phyloP scores from a whole-genome alignment of 2,113 vertebrate genomes.

The Cebus imitator region DNA sequence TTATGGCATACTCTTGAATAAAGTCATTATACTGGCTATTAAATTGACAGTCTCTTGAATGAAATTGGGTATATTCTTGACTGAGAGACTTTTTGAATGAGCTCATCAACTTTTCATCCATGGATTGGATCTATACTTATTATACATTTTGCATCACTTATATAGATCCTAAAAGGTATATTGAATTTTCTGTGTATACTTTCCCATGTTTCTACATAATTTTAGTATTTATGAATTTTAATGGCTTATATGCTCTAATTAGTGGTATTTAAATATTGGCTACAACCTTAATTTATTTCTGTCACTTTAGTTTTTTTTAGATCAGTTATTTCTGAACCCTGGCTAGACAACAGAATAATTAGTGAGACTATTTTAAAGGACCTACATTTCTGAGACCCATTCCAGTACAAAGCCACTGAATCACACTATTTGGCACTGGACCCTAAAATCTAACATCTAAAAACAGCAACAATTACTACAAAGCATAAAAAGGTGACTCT shows the following conservation, averaged over 20 bases:
- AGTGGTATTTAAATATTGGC: conserved; percentile 20
- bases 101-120: background rate
- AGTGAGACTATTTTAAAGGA: conserved; percentile 16
- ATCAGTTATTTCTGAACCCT: background rate
- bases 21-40: background rate
- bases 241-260: background rate
- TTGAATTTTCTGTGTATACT: background rate
- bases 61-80: background rate
- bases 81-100: background rate
- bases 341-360: background rate
- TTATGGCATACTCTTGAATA: background rate
- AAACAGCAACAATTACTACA: background rate
- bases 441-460: background rate
- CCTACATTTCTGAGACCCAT: background rate
- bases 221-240: background rate
- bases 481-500: background rate
- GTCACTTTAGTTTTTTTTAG: conserved; percentile 4
- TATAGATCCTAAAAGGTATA: background rate
- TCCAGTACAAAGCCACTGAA: background rate
- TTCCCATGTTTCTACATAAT: background rate
- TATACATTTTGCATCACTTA: background rate
- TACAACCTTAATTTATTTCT: conserved; percentile 34
- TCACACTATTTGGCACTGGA: background rate
- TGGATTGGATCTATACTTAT: background rate
- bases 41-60: conserved; percentile 2